Conservation (phyloP, 2,797 vertebrate genomes). For the Squalus acanthias region DNA sequence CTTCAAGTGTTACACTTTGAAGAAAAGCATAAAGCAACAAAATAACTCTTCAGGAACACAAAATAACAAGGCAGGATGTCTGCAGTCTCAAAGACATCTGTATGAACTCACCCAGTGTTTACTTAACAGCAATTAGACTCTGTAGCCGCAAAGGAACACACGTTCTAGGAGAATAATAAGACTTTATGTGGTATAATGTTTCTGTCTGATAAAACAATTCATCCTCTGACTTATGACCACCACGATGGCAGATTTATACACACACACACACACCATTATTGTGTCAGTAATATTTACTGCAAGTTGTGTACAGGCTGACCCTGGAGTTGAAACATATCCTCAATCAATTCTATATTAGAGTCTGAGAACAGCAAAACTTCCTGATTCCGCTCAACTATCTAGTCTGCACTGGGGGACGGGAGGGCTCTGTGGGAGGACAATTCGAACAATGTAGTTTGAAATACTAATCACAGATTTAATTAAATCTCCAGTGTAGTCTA, state of each 20-base stretch:
- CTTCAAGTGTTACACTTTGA: not conserved
- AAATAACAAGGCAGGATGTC: not conserved
- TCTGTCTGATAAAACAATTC: not conserved
- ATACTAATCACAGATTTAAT: not conserved
- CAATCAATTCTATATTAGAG: not conserved
- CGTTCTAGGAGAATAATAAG: not conserved
- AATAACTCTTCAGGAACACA: not conserved
- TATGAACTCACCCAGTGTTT: not conserved
- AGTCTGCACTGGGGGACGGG: not conserved
- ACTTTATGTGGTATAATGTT: not conserved
- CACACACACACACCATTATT: not conserved
- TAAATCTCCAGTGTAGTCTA: not conserved
- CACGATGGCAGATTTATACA: not conserved
- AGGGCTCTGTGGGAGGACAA: not conserved
- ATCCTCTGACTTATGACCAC: not conserved
- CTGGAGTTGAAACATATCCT: not conserved
- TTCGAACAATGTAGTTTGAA: not conserved
- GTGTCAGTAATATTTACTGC: not conserved
- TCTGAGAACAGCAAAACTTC: not conserved
- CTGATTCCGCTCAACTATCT: not conserved
- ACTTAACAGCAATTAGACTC: conserved; percentile 18
- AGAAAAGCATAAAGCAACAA: not conserved
- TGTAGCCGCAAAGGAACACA: not conserved
- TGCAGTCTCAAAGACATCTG: not conserved
- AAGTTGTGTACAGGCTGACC: not conserved